A percentile compares a stretch with the other conserved stretches of the same genome.
phyloP scores from a whole-genome alignment of 1,140 invertebrate species.

The Drosophila hydei region DNA sequence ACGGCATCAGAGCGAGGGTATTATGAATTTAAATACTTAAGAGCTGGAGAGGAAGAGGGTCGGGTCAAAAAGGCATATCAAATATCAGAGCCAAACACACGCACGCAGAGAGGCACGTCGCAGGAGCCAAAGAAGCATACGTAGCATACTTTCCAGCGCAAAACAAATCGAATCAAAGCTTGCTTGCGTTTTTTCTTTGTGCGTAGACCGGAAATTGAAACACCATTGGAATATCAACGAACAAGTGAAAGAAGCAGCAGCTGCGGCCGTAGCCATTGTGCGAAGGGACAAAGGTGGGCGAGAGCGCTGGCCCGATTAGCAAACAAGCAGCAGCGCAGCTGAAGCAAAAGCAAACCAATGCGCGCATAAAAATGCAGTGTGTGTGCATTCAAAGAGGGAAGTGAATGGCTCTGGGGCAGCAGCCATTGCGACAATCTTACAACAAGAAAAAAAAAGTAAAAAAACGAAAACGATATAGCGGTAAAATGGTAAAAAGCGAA shows the following conservation, averaged over 20 bases:
- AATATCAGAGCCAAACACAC: slow-evolving; percentile 21
- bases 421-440: slow-evolving; percentile 32
- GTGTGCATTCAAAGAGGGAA: slow-evolving; percentile 1
- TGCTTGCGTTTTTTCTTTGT: neutral
- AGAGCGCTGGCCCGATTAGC: slow-evolving; percentile 51
- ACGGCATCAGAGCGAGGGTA: neutral
- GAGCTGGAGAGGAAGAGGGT: too few relatives aligned
- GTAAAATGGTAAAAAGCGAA: slow-evolving; percentile 54
- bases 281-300: neutral
- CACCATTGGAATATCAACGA: slow-evolving; percentile 62
- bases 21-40: slow-evolving; percentile 13
- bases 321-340: slow-evolving; percentile 39
- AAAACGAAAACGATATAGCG: slow-evolving; percentile 10
- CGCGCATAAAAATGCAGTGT: slow-evolving; percentile 68
- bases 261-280: slow-evolving; percentile 14
- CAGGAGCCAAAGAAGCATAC: slow-evolving; percentile 16
- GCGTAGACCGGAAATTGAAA: slow-evolving; percentile 59
- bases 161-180: slow-evolving; percentile 30
- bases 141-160: slow-evolving; percentile 32
- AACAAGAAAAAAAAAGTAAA: slow-evolving; percentile 16
- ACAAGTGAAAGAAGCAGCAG: slow-evolving; percentile 29
- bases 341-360: slow-evolving; percentile 12
- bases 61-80: slow-evolving; percentile 2
- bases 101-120: neutral
- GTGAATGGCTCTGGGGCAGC: neutral